Evolutionary conservation across 2,113 vertebrate genomes (phyloP), one percentile per base, ranked within the genome.

Genomic region (Apteryx mantelli): DNA sequence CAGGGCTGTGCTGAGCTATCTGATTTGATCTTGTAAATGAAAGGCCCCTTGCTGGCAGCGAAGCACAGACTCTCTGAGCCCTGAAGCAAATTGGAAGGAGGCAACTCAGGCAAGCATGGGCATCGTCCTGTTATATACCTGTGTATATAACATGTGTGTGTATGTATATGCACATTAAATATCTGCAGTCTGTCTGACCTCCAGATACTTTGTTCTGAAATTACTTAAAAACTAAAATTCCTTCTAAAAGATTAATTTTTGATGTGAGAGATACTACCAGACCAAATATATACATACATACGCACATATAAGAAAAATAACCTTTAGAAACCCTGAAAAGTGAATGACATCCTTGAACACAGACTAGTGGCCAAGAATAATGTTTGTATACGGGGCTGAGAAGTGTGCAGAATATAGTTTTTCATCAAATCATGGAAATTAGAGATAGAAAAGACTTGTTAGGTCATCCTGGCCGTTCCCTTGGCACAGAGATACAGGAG

Each of bases 1-100:
- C 86, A 91, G 81, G 79, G 61, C 66, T 88, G n/a, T 48, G 58
- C 73, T 77, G 77, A 93, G 79, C 86, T 85, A 93, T 93, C 91
- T 95, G 24, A 69, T 86, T 88, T 95, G 81, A 93, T 97, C 79
- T 91, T 89, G 52, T 92, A 82, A 93, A 86, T 85, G 86, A 95
- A 97, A 97, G 90, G 42, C 78, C 69, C 81, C 86, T 95, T 76
- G 52, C 79, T 90, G 85, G 82, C 83, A 93, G 84, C 1, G 0
- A 97, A 96, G 87, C 81, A 81, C 92, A 83, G 88, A 64, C n/a
- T 74, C 61, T 58, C 22, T 32, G 50, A 82, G 81, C 60, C 80
- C 60, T 56, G 44, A 17, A 79, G 82, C 75, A 91, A 88, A 56
- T 58, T 75, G 77, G 50, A 97, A 86, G 44, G 56, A 91, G 84